These are phyloP conservation scores for Varecia variegata DNA, from an alignment of 2,797 vertebrate species.

Conservation along the genomic window DNA sequence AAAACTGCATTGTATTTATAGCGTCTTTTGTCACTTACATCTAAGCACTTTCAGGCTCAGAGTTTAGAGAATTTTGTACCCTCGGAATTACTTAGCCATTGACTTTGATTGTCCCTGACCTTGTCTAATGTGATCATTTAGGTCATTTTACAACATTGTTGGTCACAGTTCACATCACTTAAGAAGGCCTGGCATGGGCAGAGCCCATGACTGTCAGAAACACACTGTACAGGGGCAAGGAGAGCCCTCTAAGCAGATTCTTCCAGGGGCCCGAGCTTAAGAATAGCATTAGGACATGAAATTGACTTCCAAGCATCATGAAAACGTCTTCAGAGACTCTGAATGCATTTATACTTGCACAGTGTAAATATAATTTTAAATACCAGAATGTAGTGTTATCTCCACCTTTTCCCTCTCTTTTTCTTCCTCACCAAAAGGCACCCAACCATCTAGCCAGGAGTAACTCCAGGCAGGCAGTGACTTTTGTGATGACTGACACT, in stretches of 20 bases:
- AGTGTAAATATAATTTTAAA: background rate
- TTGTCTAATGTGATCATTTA: constrained; percentile 23
- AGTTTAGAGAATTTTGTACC: background rate
- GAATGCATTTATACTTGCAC: background rate
- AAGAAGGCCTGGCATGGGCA: background rate
- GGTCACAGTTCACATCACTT: background rate
- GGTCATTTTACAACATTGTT: background rate
- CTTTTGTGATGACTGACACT: background rate
- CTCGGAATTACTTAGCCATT: background rate
- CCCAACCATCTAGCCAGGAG: background rate
- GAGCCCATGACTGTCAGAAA: background rate
- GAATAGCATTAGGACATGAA: background rate
- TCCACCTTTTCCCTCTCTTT: background rate
- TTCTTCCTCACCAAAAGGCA: background rate
- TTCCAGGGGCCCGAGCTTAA: background rate
- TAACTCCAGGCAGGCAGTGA: background rate
- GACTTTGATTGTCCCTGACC: background rate
- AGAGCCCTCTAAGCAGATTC: background rate
- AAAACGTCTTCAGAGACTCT: constrained; percentile 22
- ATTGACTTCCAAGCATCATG: background rate
- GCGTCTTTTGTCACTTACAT: background rate
- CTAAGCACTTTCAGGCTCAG: background rate
- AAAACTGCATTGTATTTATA: background rate
- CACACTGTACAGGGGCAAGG: background rate
- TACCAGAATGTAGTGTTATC: background rate